Conservation (phyloP, 2,797 vertebrate species). For the Graptemys geographica region DNA sequence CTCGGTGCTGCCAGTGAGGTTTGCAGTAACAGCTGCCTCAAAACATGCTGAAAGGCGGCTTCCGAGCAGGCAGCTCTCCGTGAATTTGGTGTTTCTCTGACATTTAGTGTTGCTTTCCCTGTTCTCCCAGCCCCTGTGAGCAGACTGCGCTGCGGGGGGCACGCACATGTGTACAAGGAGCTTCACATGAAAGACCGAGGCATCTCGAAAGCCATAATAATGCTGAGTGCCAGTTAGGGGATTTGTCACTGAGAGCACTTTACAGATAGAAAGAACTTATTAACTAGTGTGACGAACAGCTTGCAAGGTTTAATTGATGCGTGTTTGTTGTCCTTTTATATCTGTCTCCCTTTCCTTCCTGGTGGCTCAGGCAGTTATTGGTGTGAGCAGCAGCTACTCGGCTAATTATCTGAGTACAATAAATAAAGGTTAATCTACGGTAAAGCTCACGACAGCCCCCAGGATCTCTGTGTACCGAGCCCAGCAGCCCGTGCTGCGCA, state of each 20-base stretch:
- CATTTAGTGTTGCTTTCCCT: slow-evolving; percentile 70
- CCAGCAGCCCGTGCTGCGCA: rapidly evolving
- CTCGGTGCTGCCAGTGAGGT: rapidly evolving
- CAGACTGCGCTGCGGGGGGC: slow-evolving; percentile 67
- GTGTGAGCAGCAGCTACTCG: slow-evolving; percentile 42
- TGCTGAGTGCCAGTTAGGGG: slow-evolving; percentile 67
- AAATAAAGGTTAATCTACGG: not conserved
- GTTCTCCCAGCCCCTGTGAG: slow-evolving; percentile 69
- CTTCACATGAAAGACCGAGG: slow-evolving; percentile 74
- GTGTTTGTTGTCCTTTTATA: slow-evolving; percentile 71
- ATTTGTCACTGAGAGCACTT: slow-evolving; percentile 73
- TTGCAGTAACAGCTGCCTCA: not conserved
- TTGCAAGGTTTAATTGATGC: slow-evolving; percentile 72
- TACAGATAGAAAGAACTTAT: slow-evolving; percentile 72
- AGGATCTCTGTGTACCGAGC: rapidly evolving
- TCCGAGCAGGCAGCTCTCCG: slow-evolving; percentile 45
- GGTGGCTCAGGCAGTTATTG: slow-evolving; percentile 65
- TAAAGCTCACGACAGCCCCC: not conserved
- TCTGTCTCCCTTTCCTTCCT: slow-evolving; percentile 61
- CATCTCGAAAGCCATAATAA: slow-evolving; percentile 71
- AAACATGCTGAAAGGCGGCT: slow-evolving; percentile 6
- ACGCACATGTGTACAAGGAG: slow-evolving; percentile 71
- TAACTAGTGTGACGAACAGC: slow-evolving; percentile 73
- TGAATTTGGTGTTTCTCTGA: slow-evolving; percentile 61
- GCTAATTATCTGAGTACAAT: slow-evolving; percentile 37